A percentile compares a stretch with the other conserved stretches of the same genome.
Evolutionary conservation across 2,888 invertebrate species (phyloP).

Genomic region (Spialia ferax): DNA sequence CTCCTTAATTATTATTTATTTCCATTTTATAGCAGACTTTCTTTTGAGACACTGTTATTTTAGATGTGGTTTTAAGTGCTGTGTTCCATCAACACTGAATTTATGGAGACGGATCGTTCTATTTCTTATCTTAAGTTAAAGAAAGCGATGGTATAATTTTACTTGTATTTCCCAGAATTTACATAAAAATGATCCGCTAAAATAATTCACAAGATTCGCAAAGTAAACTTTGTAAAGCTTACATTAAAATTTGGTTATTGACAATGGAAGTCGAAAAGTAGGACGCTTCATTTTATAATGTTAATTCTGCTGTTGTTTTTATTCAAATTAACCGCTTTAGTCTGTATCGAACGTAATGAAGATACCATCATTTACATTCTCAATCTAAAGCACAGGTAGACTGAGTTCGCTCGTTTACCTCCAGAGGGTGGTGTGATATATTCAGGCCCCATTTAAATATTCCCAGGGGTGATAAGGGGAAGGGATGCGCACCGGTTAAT

Average conservation of each 20-base stretch:
- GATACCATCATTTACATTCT: slow-evolving; percentile 72
- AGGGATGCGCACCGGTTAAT: slow-evolving; percentile 84
- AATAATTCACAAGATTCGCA: not conserved
- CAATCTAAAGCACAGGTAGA: slow-evolving; percentile 77
- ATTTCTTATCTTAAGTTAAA: not conserved
- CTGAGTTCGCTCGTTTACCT: slow-evolving; percentile 67
- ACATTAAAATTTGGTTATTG: not conserved
- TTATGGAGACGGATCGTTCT: not conserved
- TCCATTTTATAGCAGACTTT: slow-evolving; percentile 26
- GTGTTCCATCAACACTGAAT: not conserved
- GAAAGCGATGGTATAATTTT: not conserved
- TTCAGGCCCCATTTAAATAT: slow-evolving; percentile 85
- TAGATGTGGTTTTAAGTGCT: not conserved
- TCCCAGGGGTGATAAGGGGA: slow-evolving; percentile 83
- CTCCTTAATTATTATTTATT: slow-evolving; percentile 16
- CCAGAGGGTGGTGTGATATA: slow-evolving; percentile 81
- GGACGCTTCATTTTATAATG: slow-evolving; percentile 13
- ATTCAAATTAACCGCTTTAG: slow-evolving; percentile 38
- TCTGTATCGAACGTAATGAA: slow-evolving; percentile 65
- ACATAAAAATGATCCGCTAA: not conserved
- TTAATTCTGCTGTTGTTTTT: slow-evolving; percentile 38
- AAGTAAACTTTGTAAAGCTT: not conserved
- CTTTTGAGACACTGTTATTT: slow-evolving; percentile 20
- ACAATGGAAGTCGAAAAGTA: not conserved
- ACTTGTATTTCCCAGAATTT: not conserved